Conservation (phyloP, 2,797 vertebrate genomes). For the Sylvilagus floridanus region DNA sequence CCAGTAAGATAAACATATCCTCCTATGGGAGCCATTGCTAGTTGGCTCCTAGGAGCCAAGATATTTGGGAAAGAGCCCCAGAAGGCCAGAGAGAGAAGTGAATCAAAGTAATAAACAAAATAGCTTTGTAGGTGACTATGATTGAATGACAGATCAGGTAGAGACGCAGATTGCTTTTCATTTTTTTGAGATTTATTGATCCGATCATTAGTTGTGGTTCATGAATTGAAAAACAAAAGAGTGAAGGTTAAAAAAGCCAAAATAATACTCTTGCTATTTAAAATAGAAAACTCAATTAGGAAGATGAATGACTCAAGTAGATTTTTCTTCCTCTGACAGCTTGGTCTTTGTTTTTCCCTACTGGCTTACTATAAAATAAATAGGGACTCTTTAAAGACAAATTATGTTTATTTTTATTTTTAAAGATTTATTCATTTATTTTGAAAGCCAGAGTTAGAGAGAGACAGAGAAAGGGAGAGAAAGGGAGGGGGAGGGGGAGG, state of each 20-base stretch:
- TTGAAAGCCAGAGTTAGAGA: too few relatives aligned
- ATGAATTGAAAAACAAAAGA: conserved; percentile 20
- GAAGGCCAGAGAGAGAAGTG: not conserved
- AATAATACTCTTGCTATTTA: not conserved
- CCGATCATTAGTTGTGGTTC: not conserved
- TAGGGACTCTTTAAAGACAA: conserved; percentile 7
- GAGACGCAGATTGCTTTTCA: not conserved
- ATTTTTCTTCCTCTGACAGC: conserved; percentile 28
- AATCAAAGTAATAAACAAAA: conserved; percentile 8
- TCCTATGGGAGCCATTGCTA: not conserved
- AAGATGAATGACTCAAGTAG: not conserved
- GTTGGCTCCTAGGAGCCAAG: not conserved
- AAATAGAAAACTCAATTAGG: not conserved
- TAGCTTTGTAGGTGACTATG: not conserved
- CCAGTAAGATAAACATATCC: not conserved
- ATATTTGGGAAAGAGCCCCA: not conserved
- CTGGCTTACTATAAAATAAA: conserved; percentile 7
- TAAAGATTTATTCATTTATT: too few relatives aligned
- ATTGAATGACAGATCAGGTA: not conserved
- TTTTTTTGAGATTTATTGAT: conserved; percentile 38
- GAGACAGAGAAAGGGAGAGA: too few relatives aligned
- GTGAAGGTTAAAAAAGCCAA: not conserved
- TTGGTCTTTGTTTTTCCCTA: conserved; percentile 6
- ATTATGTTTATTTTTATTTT: conserved; percentile 10
- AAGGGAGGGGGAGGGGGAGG: too few relatives aligned